Percentiles rank a stretch among this genome's conserved stretches.
Conservation (phyloP, 2,113 vertebrate species). For the Nibea albiflora region DNA sequence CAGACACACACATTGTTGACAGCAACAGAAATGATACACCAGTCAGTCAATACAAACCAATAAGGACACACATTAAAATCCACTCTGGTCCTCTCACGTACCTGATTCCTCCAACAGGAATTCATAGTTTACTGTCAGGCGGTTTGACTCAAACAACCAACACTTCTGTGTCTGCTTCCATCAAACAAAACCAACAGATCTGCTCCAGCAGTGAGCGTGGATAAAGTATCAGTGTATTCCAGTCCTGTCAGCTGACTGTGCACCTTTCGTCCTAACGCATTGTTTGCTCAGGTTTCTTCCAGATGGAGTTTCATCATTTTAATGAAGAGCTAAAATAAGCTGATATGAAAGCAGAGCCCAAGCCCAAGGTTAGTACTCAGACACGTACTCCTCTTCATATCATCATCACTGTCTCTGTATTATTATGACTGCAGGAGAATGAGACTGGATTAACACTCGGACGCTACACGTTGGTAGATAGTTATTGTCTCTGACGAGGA, state of each 20-base stretch:
- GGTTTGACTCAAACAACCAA: background rate
- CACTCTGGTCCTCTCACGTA: constrained; percentile 16
- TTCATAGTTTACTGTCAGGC: constrained; percentile 45
- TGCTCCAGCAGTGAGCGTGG: background rate
- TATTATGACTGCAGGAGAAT: background rate
- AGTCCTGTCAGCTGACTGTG: background rate
- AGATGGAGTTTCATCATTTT: background rate
- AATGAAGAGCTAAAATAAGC: background rate
- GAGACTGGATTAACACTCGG: constrained; percentile 33
- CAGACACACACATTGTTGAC: constrained; percentile 2
- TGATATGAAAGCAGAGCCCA: background rate
- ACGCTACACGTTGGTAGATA: constrained; percentile 21
- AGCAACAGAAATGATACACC: background rate
- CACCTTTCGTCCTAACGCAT: background rate
- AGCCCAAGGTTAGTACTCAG: background rate
- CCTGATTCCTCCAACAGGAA: constrained; percentile 72
- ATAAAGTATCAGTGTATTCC: background rate
- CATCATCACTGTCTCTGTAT: background rate
- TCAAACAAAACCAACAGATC: background rate
- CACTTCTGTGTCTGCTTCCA: constrained; percentile 45
- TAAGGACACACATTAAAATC: background rate
- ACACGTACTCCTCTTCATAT: background rate
- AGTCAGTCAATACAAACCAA: background rate
- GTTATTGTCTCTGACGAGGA: constrained; percentile 13
- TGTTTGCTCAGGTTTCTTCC: background rate